A percentile compares a stretch with the other conserved stretches of the same genome.
These are phyloP conservation scores for Champsocephalus gunnari DNA, from an alignment of 2,797 vertebrate genomes.

Conservation along the genomic window DNA sequence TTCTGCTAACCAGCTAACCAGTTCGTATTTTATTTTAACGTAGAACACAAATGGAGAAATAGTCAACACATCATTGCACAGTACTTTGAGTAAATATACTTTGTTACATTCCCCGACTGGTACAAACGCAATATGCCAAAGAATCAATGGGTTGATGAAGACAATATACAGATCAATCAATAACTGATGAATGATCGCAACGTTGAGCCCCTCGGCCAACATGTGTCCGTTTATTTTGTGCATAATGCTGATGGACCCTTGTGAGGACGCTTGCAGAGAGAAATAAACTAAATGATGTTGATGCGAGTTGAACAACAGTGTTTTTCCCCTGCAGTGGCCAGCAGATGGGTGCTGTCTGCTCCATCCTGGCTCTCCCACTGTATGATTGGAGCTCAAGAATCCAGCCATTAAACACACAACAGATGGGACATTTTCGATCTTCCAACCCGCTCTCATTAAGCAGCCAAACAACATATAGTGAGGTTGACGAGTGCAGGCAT, in stretches of 20 bases:
- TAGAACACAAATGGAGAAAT: too few relatives aligned
- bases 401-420: conserved; percentile 73
- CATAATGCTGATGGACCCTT: neutral
- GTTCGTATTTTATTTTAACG: too few relatives aligned
- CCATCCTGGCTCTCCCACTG: conserved; percentile 65
- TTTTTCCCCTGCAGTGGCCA: conserved; percentile 64
- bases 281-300: conserved; percentile 49
- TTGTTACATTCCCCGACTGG: too few relatives aligned
- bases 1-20: too few relatives aligned
- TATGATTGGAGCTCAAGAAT: conserved; percentile 73
- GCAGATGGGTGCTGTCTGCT: conserved; percentile 82
- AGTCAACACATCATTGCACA: too few relatives aligned
- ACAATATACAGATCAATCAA: neutral
- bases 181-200: neutral
- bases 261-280: conserved; percentile 33
- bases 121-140: neutral
- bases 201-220: neutral
- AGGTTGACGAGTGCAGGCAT: conserved; percentile 53
- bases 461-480: conserved; percentile 69
- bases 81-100: too few relatives aligned
- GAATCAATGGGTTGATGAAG: neutral
- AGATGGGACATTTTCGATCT: conserved; percentile 74
- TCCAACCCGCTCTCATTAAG: conserved; percentile 64
- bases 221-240: neutral
- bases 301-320: conserved; percentile 61